These are phyloP conservation scores for Ellobium chinense DNA, from an alignment of 2,888 invertebrate genomes.

Conservation along the genomic window DNA sequence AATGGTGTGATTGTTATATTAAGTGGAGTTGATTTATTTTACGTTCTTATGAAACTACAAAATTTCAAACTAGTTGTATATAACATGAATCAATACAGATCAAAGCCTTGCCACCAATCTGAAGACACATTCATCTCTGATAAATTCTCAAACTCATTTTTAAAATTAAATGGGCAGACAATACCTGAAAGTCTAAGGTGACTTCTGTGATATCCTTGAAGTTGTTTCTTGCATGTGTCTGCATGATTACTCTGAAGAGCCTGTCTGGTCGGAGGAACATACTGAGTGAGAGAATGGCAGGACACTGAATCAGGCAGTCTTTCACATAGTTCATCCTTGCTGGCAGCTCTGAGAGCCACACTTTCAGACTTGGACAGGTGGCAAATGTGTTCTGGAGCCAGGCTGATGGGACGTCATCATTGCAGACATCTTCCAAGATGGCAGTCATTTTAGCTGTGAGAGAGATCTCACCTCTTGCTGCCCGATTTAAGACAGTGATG, in stretches of 20 bases:
- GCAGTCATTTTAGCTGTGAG: slow-evolving; percentile 56
- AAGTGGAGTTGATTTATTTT: too few species aligned
- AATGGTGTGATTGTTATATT: too few species aligned
- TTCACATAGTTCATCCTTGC: slow-evolving; percentile 55
- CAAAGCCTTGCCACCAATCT: background rate
- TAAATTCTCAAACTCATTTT: background rate
- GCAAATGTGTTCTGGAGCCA: slow-evolving; percentile 69
- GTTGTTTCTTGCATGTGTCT: slow-evolving; percentile 67
- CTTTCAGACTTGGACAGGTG: slow-evolving; percentile 57
- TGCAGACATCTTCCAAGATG: slow-evolving; percentile 63
- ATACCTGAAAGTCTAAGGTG: slow-evolving; percentile 69
- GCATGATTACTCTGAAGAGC: slow-evolving; percentile 69
- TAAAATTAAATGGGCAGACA: too few species aligned
- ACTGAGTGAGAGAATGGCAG: slow-evolving; percentile 61
- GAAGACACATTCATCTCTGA: background rate
- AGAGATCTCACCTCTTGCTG: slow-evolving; percentile 60
- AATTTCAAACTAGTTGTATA: too few species aligned
- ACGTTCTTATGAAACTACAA: too few species aligned
- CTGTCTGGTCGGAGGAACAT: slow-evolving; percentile 72
- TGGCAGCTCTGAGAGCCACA: slow-evolving; percentile 65
- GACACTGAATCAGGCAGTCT: slow-evolving; percentile 56
- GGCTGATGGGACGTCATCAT: slow-evolving; percentile 62
- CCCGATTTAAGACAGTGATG: slow-evolving; percentile 57
- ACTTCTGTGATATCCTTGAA: slow-evolving; percentile 71
- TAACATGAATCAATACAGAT: too few species aligned